A percentile compares a stretch with the other conserved stretches of the same genome.
Evolutionary conservation across 1,140 invertebrate genomes (phyloP).

Genomic region (Anagrus nilaparvatae): DNA sequence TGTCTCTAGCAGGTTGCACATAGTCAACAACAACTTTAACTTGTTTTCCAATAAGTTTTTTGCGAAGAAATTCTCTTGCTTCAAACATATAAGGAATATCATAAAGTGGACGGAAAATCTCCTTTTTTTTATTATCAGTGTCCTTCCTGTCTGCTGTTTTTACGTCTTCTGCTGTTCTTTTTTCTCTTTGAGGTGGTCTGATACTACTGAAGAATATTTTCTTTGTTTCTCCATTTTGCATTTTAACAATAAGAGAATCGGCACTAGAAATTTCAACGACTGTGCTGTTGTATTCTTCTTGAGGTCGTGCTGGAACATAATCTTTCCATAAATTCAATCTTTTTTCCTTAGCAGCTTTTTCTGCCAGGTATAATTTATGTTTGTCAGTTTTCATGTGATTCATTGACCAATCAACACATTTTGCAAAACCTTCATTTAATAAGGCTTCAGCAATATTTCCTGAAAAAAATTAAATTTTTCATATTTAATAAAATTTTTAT

Average conservation of each 20-base stretch:
- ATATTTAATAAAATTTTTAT: background rate
- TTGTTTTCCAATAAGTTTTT: constrained; percentile 92
- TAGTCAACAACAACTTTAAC: constrained; percentile 92
- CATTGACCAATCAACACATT: constrained; percentile 97
- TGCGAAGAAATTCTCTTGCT: constrained; percentile 91
- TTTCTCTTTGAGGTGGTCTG: constrained; percentile 69
- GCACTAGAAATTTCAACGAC: constrained; percentile 88
- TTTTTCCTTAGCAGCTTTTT: constrained; percentile 83
- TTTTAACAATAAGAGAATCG: constrained; percentile 82
- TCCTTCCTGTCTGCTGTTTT: constrained; percentile 53
- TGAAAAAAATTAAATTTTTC: constrained; percentile 26
- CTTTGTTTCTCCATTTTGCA: constrained; percentile 65
- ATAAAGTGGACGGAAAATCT: constrained; percentile 84
- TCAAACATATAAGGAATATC: constrained; percentile 98
- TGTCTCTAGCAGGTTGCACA: constrained; percentile 85
- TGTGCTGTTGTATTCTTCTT: constrained; percentile 71
- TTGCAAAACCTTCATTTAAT: constrained; percentile 83
- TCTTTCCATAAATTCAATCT: constrained; percentile 83
- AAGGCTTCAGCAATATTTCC: constrained; percentile 93
- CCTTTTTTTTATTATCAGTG: no score
- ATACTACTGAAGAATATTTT: constrained; percentile 96
- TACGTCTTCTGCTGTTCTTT: constrained; percentile 48
- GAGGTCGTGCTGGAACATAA: constrained; percentile 54
- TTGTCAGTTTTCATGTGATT: constrained; percentile 72
- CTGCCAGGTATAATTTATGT: constrained; percentile 71